These are phyloP conservation scores for Penaeus chinensis DNA, from an alignment of 1,140 invertebrate species.

Conservation along the genomic window DNA sequence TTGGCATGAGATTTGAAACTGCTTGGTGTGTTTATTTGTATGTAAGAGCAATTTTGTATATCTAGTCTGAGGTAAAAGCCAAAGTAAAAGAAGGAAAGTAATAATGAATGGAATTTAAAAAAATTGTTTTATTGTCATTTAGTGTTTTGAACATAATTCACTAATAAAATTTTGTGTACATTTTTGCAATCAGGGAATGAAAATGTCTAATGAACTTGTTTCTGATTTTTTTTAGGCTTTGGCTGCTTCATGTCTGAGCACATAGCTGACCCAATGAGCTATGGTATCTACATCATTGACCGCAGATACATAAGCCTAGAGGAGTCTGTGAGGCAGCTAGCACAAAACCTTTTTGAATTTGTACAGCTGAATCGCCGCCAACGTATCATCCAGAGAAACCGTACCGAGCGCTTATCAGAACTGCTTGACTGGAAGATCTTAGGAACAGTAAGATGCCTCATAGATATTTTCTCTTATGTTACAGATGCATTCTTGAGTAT, in stretches of 20 bases:
- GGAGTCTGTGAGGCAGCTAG: constrained; percentile 92
- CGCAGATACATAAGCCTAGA: constrained; percentile 88
- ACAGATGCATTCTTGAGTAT: background rate
- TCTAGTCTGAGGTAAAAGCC: too few relatives aligned
- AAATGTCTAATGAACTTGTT: background rate
- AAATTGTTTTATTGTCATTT: too few relatives aligned
- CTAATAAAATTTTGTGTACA: too few relatives aligned
- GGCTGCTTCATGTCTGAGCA: constrained; percentile 99
- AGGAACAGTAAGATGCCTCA: constrained; percentile 80
- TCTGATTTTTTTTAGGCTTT: constrained; percentile 77
- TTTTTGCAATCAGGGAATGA: too few relatives aligned
- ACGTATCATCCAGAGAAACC: constrained; percentile 97
- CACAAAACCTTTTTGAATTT: constrained; percentile 96
- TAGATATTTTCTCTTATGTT: constrained; percentile 24
- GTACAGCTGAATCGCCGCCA: constrained; percentile 90
- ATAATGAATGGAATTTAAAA: too few relatives aligned
- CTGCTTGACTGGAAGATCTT: constrained; percentile 98
- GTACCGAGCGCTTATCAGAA: constrained; percentile 96
- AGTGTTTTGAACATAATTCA: too few relatives aligned
- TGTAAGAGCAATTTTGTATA: too few relatives aligned
- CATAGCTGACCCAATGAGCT: constrained; percentile 96
- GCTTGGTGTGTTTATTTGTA: too few relatives aligned
- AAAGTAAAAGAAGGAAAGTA: too few relatives aligned
- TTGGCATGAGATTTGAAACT: too few relatives aligned
- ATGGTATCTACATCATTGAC: constrained; percentile 99